Percentiles rank a stretch among this genome's conserved stretches.
phyloP scores from a whole-genome alignment of 2,888 invertebrate genomes.

The Helicoverpa assulta region DNA sequence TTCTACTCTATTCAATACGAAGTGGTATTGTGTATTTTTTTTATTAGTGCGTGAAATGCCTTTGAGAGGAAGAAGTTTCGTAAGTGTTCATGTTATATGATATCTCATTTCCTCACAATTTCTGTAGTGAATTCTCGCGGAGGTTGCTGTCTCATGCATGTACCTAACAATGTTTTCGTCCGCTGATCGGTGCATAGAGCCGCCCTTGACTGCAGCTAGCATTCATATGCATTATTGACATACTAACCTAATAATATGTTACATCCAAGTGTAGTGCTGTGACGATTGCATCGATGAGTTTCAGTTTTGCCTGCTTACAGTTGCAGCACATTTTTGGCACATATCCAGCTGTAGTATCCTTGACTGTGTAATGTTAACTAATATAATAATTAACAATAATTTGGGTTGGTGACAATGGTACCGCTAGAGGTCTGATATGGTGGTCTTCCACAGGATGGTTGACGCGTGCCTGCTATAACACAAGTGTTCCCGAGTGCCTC shows the following conservation, averaged over 20 bases:
- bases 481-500: constrained; percentile 86
- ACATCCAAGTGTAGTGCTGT: constrained; percentile 61
- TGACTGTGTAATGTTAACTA: constrained; percentile 79
- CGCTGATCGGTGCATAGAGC: constrained; percentile 53
- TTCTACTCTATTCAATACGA: constrained; percentile 32
- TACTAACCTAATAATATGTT: constrained; percentile 72
- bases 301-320: constrained; percentile 81
- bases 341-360: constrained; percentile 85
- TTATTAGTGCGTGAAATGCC: constrained; percentile 82
- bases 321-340: constrained; percentile 84
- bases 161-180: constrained; percentile 60
- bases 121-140: constrained; percentile 56
- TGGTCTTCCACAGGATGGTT: constrained; percentile 88
- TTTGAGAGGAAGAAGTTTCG: constrained; percentile 84
- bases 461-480: constrained; percentile 85
- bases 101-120: constrained; percentile 64
- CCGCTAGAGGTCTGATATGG: constrained; percentile 74
- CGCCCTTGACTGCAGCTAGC: constrained; percentile 65
- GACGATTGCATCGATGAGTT: constrained; percentile 79
- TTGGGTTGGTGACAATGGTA: constrained; percentile 61
- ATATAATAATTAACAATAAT: constrained; percentile 71
- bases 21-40: constrained; percentile 63
- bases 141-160: constrained; percentile 66
- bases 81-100: constrained; percentile 75
- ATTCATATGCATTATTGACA: constrained; percentile 64